Evolutionary conservation across 2,113 vertebrate genomes (phyloP), one percentile per base, ranked within the genome.

Genomic region (Polypterus bichir): DNA sequence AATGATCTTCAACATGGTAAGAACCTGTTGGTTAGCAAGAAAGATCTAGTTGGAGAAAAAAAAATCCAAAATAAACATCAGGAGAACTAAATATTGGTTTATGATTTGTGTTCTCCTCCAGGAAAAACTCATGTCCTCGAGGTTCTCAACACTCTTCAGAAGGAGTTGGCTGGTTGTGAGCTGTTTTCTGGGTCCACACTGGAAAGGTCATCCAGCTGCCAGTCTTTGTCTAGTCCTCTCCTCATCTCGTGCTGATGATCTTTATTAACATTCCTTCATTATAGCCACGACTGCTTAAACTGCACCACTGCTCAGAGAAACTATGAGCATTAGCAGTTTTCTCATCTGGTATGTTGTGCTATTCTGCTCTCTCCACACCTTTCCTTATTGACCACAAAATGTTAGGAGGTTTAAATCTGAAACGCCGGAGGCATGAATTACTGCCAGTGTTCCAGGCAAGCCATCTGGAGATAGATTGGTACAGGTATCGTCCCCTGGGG

Each of bases 121-220:
- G 83, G 89, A 54, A 86, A 90, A 68, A 74, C 81, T 11, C 82
- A 87, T 69, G 85, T 93, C 3, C 74, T 81, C 44, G 87, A 91
- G 64, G 80, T 89, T 64, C 83, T 94, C 67, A 86, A 92, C 9
- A 85, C 85, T 44, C 83, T 97, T 3, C 82, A 86, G 74, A 88
- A 85, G 1, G 87, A 92, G 77, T 74, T 97, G 78, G 65, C 88
- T 47, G 81, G 85, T 64, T 96, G 90, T 57, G 86, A 93, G 57
- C 81, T 96, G 64, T 46, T 92, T 49, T 83, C 79, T 9, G 66
- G 63, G 59, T 71, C 84, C 48, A 64, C 78, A 27, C 3, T 71
- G 47, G 84, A 81, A 64, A 70, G 73, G 8, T 69, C 77, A 0
- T 78, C 74, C 49, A 77, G 81, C 49, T 75, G 74, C 44, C 80